Base-by-base conservation (phyloP, 2,113 vertebrate species). In the Corydoras maculifer region DNA sequence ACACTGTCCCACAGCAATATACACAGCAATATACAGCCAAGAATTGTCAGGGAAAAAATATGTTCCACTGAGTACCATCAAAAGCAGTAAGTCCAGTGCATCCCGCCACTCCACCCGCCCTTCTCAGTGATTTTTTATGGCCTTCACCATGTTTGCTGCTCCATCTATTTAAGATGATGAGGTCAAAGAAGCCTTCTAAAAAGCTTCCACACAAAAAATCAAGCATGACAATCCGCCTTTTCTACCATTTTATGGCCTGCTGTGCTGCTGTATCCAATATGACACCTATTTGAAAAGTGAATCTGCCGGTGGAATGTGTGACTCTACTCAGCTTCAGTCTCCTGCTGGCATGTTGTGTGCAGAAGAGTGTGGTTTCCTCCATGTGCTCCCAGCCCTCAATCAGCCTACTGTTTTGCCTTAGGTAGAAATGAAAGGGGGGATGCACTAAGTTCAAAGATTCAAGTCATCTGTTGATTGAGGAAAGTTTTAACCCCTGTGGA, bases 391-490 rank as follows among this genome's bases (percentile, higher is more conserved):
- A 58, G 63, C 14, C 15, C 63, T 72, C 62, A 51, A 53, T 74
- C 67, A 65, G 53, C 31, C 70, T 51, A 57, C 25, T 72, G 72
- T 59, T 74, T 74, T 58, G 14, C 48, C 68, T 71, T 77, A 76
- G 57, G 74, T 62, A 73, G 50, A 49, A 71, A 59, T 13, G 2
- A 18, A 58, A 53, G 62, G 61, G 65, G 58, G 62, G 66, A 62
- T 31, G 31, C 51, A 50, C 49, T 5, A 11, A 58, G 60, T 53
- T 67, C 61, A 65, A 72, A 68, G 69, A 67, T 60, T 10, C 29
- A 43, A 67, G 50, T 53, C 58, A 53, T 73, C 10, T 29, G 14
- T 32, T 35, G 70, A 73, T 51, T 73, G 61, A 67, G 69, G 70
- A 53, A 59, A n/a, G 61, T 25, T 32, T 69, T 35, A 62, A 73